Percentiles rank a stretch among this genome's conserved stretches.
Evolutionary conservation across 2,113 vertebrate species (phyloP).

Genomic region (Leptobrachium leishanense): DNA sequence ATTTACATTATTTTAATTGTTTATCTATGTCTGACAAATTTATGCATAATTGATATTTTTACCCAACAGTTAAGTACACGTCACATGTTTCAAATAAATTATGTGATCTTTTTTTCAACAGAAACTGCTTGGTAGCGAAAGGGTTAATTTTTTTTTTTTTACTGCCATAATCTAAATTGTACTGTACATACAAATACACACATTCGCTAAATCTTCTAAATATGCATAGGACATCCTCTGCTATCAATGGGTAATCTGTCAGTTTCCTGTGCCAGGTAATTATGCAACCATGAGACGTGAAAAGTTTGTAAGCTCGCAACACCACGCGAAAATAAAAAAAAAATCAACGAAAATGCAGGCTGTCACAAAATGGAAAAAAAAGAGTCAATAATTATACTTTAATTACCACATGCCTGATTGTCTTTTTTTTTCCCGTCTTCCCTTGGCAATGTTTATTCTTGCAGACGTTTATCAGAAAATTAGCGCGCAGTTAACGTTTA

Average conservation of each 20-base stretch:
- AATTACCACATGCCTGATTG: slow-evolving; percentile 22
- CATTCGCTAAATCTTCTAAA: not conserved
- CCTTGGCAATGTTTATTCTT: slow-evolving; percentile 31
- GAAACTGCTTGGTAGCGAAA: too few species aligned
- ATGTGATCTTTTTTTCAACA: too few species aligned
- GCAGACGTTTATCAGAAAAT: slow-evolving; percentile 33
- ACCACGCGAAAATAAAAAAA: not conserved
- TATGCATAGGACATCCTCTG: not conserved
- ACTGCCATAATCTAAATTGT: too few species aligned
- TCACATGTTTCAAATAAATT: too few species aligned
- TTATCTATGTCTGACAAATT: too few species aligned
- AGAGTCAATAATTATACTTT: slow-evolving; percentile 4
- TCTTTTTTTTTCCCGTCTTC: slow-evolving; percentile 3
- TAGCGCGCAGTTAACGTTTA: slow-evolving; percentile 27
- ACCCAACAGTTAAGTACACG: too few species aligned
- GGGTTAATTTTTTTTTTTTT: too few species aligned
- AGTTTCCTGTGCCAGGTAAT: not conserved
- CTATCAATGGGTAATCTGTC: not conserved
- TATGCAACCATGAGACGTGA: not conserved
- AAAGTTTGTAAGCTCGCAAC: not conserved
- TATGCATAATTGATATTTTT: too few species aligned
- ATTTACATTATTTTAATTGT: too few species aligned
- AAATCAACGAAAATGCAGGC: not conserved
- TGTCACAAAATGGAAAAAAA: not conserved
- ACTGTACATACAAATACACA: too few species aligned